Evolutionary conservation across 2,888 invertebrate genomes (phyloP).

Genomic region (Limnephilus marmoratus): DNA sequence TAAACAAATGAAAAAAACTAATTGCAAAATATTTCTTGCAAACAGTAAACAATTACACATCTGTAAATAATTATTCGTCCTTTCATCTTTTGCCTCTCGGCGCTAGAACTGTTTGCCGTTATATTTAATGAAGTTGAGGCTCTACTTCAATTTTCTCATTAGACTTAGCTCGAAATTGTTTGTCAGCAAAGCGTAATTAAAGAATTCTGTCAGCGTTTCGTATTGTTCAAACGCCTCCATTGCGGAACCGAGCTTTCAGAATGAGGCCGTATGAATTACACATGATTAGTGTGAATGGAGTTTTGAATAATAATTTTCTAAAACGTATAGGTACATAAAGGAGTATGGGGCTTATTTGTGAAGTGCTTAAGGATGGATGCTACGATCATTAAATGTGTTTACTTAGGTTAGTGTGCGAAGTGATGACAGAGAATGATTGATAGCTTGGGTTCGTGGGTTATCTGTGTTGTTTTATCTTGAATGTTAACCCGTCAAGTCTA

Average conservation of each 20-base stretch:
- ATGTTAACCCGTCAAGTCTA: neutral
- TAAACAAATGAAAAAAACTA: too few relatives aligned
- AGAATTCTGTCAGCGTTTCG: neutral
- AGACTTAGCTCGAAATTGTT: neutral
- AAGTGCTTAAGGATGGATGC: neutral
- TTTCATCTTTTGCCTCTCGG: neutral
- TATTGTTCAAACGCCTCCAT: neutral
- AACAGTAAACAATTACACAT: neutral
- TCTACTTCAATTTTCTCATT: neutral
- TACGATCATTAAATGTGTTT: neutral
- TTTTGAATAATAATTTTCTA: neutral
- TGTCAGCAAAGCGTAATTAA: neutral
- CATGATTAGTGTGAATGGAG: neutral
- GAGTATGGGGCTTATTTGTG: neutral
- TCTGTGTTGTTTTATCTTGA: neutral
- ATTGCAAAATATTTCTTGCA: too few relatives aligned
- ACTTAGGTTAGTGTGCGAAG: neutral
- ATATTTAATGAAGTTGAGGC: conserved; percentile 20
- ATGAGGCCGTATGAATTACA: conserved; percentile 2
- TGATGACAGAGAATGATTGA: neutral
- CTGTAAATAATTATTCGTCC: neutral
- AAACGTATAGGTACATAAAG: neutral
- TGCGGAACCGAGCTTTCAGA: neutral
- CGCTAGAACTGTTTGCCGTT: neutral
- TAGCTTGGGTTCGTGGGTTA: neutral